Evolutionary conservation across 1,140 invertebrate species (phyloP).

Genomic region (Arion vulgaris): DNA sequence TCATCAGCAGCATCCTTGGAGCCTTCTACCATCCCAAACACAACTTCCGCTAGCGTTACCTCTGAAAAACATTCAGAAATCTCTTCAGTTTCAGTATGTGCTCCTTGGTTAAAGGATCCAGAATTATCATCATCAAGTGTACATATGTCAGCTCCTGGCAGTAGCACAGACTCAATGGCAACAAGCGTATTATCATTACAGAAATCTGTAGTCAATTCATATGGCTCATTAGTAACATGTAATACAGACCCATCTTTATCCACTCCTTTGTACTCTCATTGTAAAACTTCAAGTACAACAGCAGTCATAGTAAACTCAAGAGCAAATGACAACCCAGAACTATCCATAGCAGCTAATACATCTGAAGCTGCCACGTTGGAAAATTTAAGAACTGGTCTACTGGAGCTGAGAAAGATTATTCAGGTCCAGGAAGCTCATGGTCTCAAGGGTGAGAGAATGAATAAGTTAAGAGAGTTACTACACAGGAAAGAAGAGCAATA

Average conservation of each 20-base stretch:
- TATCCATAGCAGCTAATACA: not conserved
- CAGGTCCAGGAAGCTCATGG: constrained; percentile 5
- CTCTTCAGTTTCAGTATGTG: not conserved
- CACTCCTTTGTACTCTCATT: not conserved
- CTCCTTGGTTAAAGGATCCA: not conserved
- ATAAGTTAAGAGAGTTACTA: constrained; percentile 26
- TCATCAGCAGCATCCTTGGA: not conserved
- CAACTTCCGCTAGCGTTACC: not conserved
- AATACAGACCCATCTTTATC: not conserved
- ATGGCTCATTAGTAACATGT: not conserved
- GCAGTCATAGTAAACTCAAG: not conserved
- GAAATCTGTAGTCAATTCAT: not conserved
- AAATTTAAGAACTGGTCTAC: not conserved
- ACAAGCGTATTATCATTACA: not conserved
- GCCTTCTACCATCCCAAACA: not conserved
- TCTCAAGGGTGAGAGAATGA: constrained; percentile 17
- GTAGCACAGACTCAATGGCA: not conserved
- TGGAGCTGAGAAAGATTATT: constrained; percentile 7
- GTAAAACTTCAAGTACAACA: not conserved
- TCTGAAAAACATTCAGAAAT: not conserved
- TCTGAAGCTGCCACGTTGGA: not conserved
- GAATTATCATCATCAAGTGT: not conserved
- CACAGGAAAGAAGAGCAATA: constrained; percentile 15
- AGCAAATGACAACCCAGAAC: not conserved
- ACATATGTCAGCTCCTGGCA: not conserved